Evolutionary conservation across 2,888 invertebrate species (phyloP).

Genomic region (Drosophila trichaetosa): DNA sequence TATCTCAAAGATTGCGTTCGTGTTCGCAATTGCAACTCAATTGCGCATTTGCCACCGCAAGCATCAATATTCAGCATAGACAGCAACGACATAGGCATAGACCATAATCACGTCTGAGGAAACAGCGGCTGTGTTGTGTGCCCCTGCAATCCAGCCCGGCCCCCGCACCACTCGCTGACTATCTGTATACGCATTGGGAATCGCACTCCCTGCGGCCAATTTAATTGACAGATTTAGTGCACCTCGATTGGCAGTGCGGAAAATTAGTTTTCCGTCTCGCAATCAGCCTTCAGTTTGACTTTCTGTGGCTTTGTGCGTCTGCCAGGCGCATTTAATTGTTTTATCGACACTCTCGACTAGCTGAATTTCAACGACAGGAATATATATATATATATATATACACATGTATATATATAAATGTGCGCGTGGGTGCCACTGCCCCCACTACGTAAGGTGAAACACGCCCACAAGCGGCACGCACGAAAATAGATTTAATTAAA

Average conservation of each 20-base stretch:
- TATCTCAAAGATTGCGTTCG: conserved; percentile 73
- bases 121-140: conserved; percentile 33
- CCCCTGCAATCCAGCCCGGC: conserved; percentile 9
- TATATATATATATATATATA: neutral
- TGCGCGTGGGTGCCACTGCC: conserved; percentile 7
- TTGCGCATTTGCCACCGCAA: conserved; percentile 81
- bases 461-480: conserved; percentile 74
- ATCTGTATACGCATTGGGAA: conserved; percentile 44
- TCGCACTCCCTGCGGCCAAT: conserved; percentile 82
- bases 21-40: conserved; percentile 79
- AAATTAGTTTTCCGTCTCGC: conserved; percentile 81
- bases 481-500: conserved; percentile 79
- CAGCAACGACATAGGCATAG: conserved; percentile 45
- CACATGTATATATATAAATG: neutral
- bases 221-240: conserved; percentile 84
- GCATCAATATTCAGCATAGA: conserved; percentile 69
- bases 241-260: conserved; percentile 82
- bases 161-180: neutral
- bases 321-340: conserved; percentile 72
- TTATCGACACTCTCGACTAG: conserved; percentile 70
- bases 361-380: conserved; percentile 26
- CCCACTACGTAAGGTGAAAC: conserved; percentile 50
- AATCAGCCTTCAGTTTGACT: conserved; percentile 57
- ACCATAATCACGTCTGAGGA: conserved; percentile 74
- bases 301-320: conserved; percentile 60